Evolutionary conservation across 2,113 vertebrate species (phyloP).

Genomic region (western clawed frog (Xenopus tropicalis)): UCB_Xtro_10.0 CM004449.2:84269001-84269500

Average conservation of each 20-base stretch:
- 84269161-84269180: constrained; percentile 45
- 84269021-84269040: constrained; percentile 94
- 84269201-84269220: background rate
- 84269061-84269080: constrained; percentile 96
- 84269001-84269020: constrained; percentile 99
- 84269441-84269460: too few species aligned
- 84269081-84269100: constrained; percentile 87
- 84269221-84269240: background rate
- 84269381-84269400: too few species aligned
- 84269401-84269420: too few species aligned
- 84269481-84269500: too few species aligned
- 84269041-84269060: constrained; percentile 93
- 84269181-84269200: background rate
- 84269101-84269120: constrained; percentile 90
- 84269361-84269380: too few species aligned
- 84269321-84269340: too few species aligned
- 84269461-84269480: too few species aligned
- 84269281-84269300: too few species aligned
- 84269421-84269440: too few species aligned
- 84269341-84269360: too few species aligned
- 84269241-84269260: background rate
- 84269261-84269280: background rate
- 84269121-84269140: constrained; percentile 89
- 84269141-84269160: constrained; percentile 82
- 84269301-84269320: too few species aligned